Evolutionary conservation across 2,797 vertebrate species (phyloP).

Genomic region (Enteromius unitaeniatus): DNA sequence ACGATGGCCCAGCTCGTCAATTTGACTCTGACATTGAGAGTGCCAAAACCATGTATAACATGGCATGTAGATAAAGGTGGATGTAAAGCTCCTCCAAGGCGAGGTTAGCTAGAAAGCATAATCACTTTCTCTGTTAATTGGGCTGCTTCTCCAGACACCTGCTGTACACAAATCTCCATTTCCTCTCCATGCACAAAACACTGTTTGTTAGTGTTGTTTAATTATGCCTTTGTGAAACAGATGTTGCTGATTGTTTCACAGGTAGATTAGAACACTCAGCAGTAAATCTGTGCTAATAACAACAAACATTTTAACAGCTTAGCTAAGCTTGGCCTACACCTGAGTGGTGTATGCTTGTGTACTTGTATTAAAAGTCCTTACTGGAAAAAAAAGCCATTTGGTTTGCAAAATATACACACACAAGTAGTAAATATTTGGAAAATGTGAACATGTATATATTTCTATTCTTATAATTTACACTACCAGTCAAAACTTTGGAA

Average conservation of each 20-base stretch:
- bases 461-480: too few relatives aligned
- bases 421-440: too few relatives aligned
- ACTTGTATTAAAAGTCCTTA: not conserved
- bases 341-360: not conserved
- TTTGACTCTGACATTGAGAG: not conserved
- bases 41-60: not conserved
- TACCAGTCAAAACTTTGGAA: too few relatives aligned
- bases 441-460: too few relatives aligned
- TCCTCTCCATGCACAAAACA: slow-evolving; percentile 12
- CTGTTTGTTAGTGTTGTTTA: slow-evolving; percentile 36
- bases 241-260: slow-evolving; percentile 32
- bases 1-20: not conserved
- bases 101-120: slow-evolving; percentile 11
- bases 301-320: slow-evolving; percentile 22
- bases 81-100: slow-evolving; percentile 15
- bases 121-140: slow-evolving; percentile 44
- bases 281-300: slow-evolving; percentile 24
- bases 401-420: too few relatives aligned
- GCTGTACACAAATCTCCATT: slow-evolving; percentile 24
- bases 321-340: slow-evolving; percentile 3
- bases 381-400: not conserved
- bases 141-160: slow-evolving; percentile 36
- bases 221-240: slow-evolving; percentile 10
- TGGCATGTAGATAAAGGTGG: not conserved
- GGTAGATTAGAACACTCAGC: slow-evolving; percentile 32